phyloP scores from a whole-genome alignment of 2,113 vertebrate species.

The Talpa occidentalis region DNA sequence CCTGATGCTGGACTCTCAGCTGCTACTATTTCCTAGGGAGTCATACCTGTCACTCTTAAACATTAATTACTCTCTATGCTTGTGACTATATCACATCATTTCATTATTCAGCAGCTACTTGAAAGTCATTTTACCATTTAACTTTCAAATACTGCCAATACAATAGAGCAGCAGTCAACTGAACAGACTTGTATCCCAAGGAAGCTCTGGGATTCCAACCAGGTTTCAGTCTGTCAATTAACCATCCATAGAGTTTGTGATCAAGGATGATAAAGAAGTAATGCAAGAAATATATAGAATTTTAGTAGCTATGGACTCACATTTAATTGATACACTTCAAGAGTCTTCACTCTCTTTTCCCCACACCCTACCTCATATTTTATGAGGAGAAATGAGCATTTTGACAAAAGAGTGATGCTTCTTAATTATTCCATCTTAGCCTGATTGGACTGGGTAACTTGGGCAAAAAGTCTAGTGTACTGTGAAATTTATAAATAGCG shows the following conservation, averaged over 20 bases:
- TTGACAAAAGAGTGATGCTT: background rate
- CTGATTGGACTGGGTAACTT: background rate
- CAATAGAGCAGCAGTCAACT: background rate
- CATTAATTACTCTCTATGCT: background rate
- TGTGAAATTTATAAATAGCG: background rate
- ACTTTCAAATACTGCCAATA: background rate
- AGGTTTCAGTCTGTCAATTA: background rate
- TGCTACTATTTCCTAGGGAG: background rate
- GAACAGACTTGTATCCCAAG: background rate
- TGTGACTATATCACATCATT: background rate
- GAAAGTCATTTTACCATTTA: constrained; percentile 12
- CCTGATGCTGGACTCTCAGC: background rate
- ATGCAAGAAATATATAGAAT: background rate
- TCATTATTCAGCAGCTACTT: background rate
- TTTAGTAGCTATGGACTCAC: background rate
- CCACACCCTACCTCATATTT: rapidly evolving
- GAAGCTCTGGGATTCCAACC: background rate
- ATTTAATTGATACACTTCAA: background rate
- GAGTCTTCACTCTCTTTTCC: background rate
- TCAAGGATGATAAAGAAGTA: background rate
- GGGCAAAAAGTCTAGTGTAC: background rate
- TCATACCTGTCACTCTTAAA: background rate
- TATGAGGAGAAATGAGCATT: background rate
- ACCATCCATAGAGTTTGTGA: background rate
- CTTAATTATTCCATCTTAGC: background rate